Conservation (phyloP, 2,888 invertebrate genomes). For the Athalia cordata region DNA sequence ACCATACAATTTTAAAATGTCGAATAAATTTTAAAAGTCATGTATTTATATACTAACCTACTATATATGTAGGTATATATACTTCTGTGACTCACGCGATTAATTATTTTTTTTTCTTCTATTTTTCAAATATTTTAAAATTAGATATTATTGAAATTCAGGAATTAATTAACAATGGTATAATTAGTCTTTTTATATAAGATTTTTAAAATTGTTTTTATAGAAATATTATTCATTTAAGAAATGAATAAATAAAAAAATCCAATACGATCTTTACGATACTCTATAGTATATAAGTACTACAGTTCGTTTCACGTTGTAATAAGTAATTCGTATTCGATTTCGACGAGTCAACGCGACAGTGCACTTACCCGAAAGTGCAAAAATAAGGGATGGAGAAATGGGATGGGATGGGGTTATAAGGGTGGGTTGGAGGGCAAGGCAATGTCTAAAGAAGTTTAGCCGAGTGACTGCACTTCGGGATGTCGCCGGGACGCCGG, state of each 20-base stretch:
- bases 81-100: neutral
- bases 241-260: too few species aligned
- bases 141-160: too few species aligned
- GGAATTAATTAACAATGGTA: too few species aligned
- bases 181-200: too few species aligned
- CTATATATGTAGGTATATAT: neutral
- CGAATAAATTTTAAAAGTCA: conserved; percentile 14
- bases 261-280: too few species aligned
- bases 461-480: conserved; percentile 5
- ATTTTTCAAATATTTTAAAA: too few species aligned
- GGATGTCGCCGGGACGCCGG: neutral
- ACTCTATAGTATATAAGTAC: too few species aligned
- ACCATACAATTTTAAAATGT: conserved; percentile 52
- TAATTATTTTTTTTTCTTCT: neutral
- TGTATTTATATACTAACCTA: conserved; percentile 19
- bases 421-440: neutral
- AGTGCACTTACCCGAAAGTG: conserved; percentile 1
- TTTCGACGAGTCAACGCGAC: neutral
- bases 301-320: neutral
- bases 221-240: too few species aligned
- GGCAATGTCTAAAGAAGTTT: conserved; percentile 3
- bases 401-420: too few species aligned
- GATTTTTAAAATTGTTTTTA: too few species aligned
- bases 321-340: neutral
- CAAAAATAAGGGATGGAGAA: neutral